phyloP scores from a whole-genome alignment of 2,888 invertebrate genomes.

The Lasius platythorax region DNA sequence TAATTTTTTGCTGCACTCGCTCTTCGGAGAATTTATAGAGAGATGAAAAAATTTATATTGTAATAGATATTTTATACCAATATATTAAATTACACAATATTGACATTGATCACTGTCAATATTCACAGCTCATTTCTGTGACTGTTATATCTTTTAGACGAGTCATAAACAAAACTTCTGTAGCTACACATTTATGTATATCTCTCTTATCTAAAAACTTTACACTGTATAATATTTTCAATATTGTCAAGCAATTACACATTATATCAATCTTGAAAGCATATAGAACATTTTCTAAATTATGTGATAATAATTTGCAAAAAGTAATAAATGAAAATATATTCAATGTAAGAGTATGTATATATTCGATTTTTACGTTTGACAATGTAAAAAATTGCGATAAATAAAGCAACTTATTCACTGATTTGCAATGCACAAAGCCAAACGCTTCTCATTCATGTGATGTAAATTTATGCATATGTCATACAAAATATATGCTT shows the following conservation, averaged over 20 bases:
- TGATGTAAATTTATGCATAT: conserved; percentile 21
- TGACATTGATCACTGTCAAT: too few relatives aligned
- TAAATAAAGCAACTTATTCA: conserved; percentile 15
- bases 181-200: too few relatives aligned
- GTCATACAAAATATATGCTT: not conserved
- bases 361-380: not conserved
- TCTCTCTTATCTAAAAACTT: too few relatives aligned
- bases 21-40: not conserved
- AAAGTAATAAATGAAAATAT: not conserved
- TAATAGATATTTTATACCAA: conserved; percentile 2
- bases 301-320: not conserved
- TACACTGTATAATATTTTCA: too few relatives aligned
- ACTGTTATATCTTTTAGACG: too few relatives aligned
- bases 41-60: not conserved
- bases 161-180: too few relatives aligned
- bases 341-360: not conserved
- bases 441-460: not conserved
- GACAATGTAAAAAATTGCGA: not conserved
- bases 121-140: too few relatives aligned
- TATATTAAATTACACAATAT: too few relatives aligned
- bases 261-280: not conserved
- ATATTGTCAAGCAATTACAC: too few relatives aligned
- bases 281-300: not conserved
- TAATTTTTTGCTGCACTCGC: not conserved
- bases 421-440: not conserved